Evolutionary conservation across 2,113 vertebrate species (phyloP), one percentile per base, ranked within the genome.

Genomic region (Empidonax traillii): DNA sequence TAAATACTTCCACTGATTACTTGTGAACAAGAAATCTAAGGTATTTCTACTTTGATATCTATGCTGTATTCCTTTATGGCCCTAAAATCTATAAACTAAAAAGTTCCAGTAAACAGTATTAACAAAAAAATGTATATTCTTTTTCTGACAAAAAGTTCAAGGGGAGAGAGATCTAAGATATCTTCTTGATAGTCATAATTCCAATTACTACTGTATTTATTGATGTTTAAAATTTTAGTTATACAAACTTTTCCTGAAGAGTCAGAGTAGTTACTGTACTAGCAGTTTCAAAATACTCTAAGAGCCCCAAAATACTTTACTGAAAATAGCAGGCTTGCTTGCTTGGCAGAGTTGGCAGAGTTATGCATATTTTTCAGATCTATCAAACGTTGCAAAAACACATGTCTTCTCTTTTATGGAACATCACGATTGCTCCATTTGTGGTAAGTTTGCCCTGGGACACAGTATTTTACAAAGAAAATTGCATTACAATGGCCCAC

Each of bases 391-490:
- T 94, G 90, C 89, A 87, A 95, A 96, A 95, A 74, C 87, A 87
- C 82, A 67, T 33, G 16, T 62, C 39, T 92, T 67, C 51, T 89
- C 55, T 89, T 93, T 68, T 85, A 94, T 37, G 58, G 76, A 74
- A 93, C 86, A 95, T 59, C 83, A 86, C 1, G 2, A 94, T 95
- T 95, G 76, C 76, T 90, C 86, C 90, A 95, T 96, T 96, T 90
- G 88, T 87, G 86, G 93, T 91, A 89, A 91, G 87, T 73, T 49
- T 89, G 94, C 93, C 91, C 89, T 78, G 66, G 88, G 94, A 96
- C 76, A 96, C n/a, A 94, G 66, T 59, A 82, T 92, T 96, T 94
- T 95, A 85, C 89, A 94, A 92, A 87, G 69, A 94, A 94, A 95
- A 94, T 49, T 91, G 73, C 77, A 90, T 92, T 92, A 97, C 91